Percentiles rank a stretch among this genome's conserved stretches.
Evolutionary conservation across 2,113 vertebrate genomes (phyloP).

Genomic region (Balaenoptera acutorostrata): DNA sequence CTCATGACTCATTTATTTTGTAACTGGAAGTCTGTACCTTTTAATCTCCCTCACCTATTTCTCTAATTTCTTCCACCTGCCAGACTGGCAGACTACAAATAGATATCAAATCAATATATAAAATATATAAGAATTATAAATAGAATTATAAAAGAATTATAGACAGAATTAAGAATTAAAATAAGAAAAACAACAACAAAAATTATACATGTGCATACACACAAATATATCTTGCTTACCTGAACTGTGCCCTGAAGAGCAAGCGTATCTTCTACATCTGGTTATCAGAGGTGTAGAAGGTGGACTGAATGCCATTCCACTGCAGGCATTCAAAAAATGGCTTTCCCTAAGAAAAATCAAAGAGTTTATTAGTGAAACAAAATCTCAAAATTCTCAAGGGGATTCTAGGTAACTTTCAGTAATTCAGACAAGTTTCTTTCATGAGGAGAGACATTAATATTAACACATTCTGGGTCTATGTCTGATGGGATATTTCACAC

Average conservation of each 20-base stretch:
- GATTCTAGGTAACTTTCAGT: not conserved
- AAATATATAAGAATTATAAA: not conserved
- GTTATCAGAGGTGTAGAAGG: not conserved
- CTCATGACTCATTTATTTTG: not conserved
- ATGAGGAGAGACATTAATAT: not conserved
- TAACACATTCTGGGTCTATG: not conserved
- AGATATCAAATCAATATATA: not conserved
- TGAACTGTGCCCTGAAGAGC: not conserved
- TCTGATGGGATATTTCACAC: not conserved
- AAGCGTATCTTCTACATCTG: not conserved
- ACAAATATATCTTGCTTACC: not conserved
- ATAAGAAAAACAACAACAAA: not conserved
- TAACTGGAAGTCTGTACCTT: not conserved
- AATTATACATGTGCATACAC: not conserved
- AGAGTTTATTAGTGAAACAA: not conserved
- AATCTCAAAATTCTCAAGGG: not conserved
- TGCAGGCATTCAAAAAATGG: not conserved
- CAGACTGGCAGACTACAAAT: not conserved
- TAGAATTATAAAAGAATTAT: not conserved
- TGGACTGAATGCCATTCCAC: not conserved
- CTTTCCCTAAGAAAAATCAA: not conserved
- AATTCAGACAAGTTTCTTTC: not conserved
- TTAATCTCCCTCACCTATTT: not conserved
- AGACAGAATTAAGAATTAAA: not conserved
- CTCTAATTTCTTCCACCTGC: not conserved